Percentiles rank a stretch among this genome's conserved stretches.
Evolutionary conservation across 2,113 vertebrate genomes (phyloP).

Genomic region (Zosterops pallidus): DNA sequence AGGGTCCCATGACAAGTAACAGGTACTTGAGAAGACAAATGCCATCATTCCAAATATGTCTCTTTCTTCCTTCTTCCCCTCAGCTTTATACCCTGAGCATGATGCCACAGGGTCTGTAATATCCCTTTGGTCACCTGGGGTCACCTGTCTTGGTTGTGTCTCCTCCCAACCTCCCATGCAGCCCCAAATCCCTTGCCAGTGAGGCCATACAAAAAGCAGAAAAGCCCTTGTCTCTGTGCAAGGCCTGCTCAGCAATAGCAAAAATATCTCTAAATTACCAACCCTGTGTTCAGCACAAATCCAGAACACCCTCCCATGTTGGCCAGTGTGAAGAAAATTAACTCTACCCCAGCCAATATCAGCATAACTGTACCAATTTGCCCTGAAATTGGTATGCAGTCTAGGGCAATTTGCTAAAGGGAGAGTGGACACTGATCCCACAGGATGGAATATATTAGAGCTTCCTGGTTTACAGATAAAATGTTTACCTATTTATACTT

Average conservation of each 20-base stretch:
- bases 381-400: background rate
- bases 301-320: background rate
- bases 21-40: background rate
- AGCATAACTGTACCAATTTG: background rate
- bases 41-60: background rate
- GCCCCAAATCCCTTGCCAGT: background rate
- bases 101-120: background rate
- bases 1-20: background rate
- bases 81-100: background rate
- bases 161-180: background rate
- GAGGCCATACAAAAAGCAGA: background rate
- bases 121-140: background rate
- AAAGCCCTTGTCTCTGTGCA: background rate
- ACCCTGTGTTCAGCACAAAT: background rate
- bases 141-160: background rate
- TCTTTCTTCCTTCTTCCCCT: background rate
- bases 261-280: background rate
- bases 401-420: background rate
- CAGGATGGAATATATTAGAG: background rate
- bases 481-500: background rate
- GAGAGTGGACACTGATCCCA: background rate
- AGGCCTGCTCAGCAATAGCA: background rate
- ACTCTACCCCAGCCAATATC: background rate
- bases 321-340: background rate
- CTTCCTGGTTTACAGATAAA: background rate